A percentile compares a stretch with the other conserved stretches of the same genome.
Evolutionary conservation across 92 coral and sea anemone species (phyloP).

Genomic region (Phenganax stokvisi): DNA sequence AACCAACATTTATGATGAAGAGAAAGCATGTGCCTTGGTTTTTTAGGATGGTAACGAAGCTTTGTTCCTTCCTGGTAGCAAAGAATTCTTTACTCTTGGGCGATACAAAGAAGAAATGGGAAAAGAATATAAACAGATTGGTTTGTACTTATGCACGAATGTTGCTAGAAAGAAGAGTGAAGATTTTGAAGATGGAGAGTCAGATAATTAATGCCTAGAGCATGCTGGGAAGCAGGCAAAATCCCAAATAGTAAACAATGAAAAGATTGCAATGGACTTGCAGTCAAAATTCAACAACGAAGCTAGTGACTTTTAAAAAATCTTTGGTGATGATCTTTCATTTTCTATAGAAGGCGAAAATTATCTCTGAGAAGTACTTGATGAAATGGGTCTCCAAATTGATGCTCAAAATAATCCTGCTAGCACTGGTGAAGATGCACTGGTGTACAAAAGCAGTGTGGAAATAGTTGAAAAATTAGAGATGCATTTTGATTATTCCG

Average conservation of each 20-base stretch:
- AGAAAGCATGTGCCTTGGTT: constrained; percentile 41
- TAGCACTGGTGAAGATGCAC: background rate
- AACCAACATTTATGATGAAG: constrained; percentile 45
- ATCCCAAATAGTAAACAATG: constrained; percentile 7
- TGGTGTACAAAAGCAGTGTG: background rate
- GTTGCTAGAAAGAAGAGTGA: constrained; percentile 17
- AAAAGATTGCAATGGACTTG: constrained; percentile 8
- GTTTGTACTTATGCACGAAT: constrained; percentile 45
- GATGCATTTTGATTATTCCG: background rate
- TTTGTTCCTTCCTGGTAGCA: constrained; percentile 55
- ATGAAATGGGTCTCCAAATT: background rate
- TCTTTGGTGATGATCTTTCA: background rate
- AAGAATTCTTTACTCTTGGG: constrained; percentile 53
- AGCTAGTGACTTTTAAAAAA: background rate
- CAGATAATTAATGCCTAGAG: background rate
- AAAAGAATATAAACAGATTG: constrained; percentile 60
- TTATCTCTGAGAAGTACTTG: background rate
- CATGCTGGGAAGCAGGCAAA: background rate
- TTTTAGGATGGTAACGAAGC: constrained; percentile 57
- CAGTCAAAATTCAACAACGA: constrained; percentile 27
- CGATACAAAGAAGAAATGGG: constrained; percentile 54
- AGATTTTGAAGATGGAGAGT: background rate
- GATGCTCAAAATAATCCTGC: constrained; percentile 1
- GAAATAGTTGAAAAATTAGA: background rate
- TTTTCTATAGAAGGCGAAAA: background rate